Evolutionary conservation across 2,888 invertebrate genomes (phyloP).

Genomic region (Drosophila limbata): DNA sequence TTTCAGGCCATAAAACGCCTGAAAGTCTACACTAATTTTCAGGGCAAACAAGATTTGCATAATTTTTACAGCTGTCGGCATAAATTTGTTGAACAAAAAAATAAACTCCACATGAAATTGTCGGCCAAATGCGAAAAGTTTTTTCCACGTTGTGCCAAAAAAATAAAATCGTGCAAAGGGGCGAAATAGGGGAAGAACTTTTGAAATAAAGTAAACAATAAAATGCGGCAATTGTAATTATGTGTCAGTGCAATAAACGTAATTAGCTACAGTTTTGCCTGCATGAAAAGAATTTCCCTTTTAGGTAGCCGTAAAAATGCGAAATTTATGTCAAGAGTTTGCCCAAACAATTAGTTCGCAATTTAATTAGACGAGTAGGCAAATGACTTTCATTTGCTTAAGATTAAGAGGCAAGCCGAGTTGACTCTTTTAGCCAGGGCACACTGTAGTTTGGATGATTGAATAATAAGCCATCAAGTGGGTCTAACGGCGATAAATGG

Average conservation of each 20-base stretch:
- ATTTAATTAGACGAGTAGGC: slow-evolving; percentile 40
- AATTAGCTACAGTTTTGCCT: slow-evolving; percentile 54
- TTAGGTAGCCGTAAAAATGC: slow-evolving; percentile 32
- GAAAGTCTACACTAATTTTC: slow-evolving; percentile 32
- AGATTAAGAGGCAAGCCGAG: slow-evolving; percentile 15
- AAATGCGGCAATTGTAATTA: slow-evolving; percentile 70
- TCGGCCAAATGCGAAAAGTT: slow-evolving; percentile 66
- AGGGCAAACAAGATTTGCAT: slow-evolving; percentile 46
- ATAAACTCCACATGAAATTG: slow-evolving; percentile 55
- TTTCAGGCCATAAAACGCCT: slow-evolving; percentile 36
- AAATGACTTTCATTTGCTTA: slow-evolving; percentile 13
- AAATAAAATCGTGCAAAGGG: not conserved
- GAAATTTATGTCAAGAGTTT: slow-evolving; percentile 40
- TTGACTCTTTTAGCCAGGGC: slow-evolving; percentile 8
- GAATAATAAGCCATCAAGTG: slow-evolving; percentile 50
- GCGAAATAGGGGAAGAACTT: slow-evolving; percentile 45
- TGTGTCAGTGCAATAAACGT: slow-evolving; percentile 50
- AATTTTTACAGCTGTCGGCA: slow-evolving; percentile 66
- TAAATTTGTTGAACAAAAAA: slow-evolving; percentile 53
- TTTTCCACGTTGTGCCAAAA: slow-evolving; percentile 53
- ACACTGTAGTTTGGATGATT: slow-evolving; percentile 52
- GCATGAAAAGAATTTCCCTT: not conserved
- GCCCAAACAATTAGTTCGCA: slow-evolving; percentile 40
- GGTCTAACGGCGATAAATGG: slow-evolving; percentile 12
- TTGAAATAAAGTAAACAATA: slow-evolving; percentile 67